Evolutionary conservation across 2,888 invertebrate genomes (phyloP).

Genomic region (Caenorhabditis auriculariae): DNA sequence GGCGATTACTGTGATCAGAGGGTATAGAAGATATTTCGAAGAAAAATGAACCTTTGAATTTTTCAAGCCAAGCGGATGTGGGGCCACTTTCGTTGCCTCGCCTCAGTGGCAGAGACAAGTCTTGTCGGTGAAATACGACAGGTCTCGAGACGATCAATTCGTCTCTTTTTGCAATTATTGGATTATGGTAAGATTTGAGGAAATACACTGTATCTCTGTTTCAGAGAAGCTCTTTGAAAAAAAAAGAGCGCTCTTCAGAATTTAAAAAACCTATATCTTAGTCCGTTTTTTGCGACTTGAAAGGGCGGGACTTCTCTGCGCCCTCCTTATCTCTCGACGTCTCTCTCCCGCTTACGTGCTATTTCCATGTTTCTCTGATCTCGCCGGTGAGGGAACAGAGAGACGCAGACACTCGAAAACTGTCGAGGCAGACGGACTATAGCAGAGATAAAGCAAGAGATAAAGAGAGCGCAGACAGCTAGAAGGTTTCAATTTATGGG

Average conservation of each 20-base stretch:
- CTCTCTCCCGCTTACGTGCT: no score
- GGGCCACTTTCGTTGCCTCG: constrained; percentile 13
- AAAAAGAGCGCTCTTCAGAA: neutral
- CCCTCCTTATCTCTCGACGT: no score
- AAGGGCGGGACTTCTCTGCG: no score
- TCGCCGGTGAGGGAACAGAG: no score
- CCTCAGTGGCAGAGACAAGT: constrained; percentile 17
- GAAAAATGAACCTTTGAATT: neutral
- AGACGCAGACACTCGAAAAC: no score
- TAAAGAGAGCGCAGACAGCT: no score
- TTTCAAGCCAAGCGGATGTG: constrained; percentile 27
- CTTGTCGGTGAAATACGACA: constrained; percentile 17
- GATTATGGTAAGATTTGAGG: constrained; percentile 10
- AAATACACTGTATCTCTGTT: neutral
- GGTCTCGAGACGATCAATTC: constrained; percentile 22
- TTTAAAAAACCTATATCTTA: neutral
- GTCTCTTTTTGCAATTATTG: constrained; percentile 26
- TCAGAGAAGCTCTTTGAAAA: neutral
- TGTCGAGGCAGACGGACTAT: no score
- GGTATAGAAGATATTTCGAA: constrained; percentile 6
- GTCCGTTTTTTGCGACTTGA: no score
- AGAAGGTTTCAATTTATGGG: no score
- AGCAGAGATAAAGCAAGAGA: no score
- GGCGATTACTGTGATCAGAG: constrained; percentile 32
- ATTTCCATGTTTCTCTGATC: no score